Evolutionary conservation across 1,140 invertebrate species (phyloP), one percentile per base, ranked within the genome.

Genomic region (Cydia splendana): DNA sequence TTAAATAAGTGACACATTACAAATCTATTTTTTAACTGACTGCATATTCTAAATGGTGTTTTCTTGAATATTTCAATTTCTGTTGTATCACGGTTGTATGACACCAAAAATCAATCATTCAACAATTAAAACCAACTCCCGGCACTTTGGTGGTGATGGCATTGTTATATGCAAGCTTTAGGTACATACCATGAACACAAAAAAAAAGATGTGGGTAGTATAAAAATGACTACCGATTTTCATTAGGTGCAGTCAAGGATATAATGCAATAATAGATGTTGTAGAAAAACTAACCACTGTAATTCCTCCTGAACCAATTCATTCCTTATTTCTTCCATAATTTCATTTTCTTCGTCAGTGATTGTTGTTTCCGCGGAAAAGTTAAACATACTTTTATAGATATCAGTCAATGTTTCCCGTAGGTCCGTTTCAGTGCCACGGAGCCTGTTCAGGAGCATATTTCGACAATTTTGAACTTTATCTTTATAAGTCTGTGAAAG

Each of bases 261-360:
- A 18, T 71, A n/a, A 48, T 13, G 45, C 12, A 48, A 48, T 3
- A 48, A 13, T 45, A 45, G 24, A 24, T 24, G n/a, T 45, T 45
- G 12, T 48, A 13, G 12, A 15, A 28, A 65, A 57, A 81, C 78
- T 77, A 81, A 93, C 88, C 91, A 91, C 78, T 89, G 77, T n/a
- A 90, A 76, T 84, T 93, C 91, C 79, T 91, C 88, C 76, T 90
- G 85, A 42, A 93, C 84, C 20, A 93, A 77, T 81, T 93, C 89
- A 76, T 87, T 82, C 83, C 86, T 86, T 65, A 93, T 85, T 79
- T 88, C 86, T 75, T 90, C 85, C 42, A 89, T 74, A 4, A 89
- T 48, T 73, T 84, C 76, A 69, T 75, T 77, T 83, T 93, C 90
- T 80, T 91, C 87, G 75, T 81, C 82, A 80, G 86, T 79, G 53